Evolutionary conservation across 2,888 invertebrate genomes (phyloP).

Genomic region (Sinohyriopsis cumingii): DNA sequence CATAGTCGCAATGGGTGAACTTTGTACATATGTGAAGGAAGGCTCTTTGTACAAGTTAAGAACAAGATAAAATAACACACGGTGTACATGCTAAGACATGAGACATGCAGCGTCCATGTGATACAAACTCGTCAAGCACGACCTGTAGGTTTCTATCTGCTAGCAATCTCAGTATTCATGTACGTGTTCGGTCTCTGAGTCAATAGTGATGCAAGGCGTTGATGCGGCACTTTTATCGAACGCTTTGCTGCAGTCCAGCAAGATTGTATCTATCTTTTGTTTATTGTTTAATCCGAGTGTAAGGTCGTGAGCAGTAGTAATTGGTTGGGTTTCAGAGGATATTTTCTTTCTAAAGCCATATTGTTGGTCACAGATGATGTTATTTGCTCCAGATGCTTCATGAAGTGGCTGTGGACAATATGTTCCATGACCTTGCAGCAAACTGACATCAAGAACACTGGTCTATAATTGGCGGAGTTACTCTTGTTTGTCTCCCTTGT

Average conservation of each 20-base stretch:
- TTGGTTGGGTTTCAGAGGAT: constrained; percentile 29
- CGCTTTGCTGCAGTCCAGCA: constrained; percentile 31
- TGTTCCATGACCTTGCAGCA: constrained; percentile 33
- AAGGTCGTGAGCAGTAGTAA: constrained; percentile 17
- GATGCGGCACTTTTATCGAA: constrained; percentile 3
- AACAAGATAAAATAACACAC: too few species aligned
- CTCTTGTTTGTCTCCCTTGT: constrained; percentile 25
- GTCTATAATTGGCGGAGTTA: constrained; percentile 30
- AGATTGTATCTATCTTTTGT: constrained; percentile 22
- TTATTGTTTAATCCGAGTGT: constrained; percentile 12
- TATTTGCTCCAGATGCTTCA: constrained; percentile 14
- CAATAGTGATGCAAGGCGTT: constrained; percentile 15
- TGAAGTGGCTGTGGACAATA: constrained; percentile 19
- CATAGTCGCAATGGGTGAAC: too few species aligned
- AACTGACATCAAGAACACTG: constrained; percentile 29
- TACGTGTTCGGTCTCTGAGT: constrained; percentile 8
- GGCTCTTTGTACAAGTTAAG: too few species aligned
- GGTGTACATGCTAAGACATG: too few species aligned
- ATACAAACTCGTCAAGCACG: constrained; percentile 14
- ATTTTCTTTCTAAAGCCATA: constrained; percentile 24
- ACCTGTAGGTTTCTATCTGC: constrained; percentile 18
- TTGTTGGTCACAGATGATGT: constrained; percentile 24
- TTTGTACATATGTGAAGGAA: too few species aligned
- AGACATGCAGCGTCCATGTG: not conserved
- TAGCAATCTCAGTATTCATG: constrained; percentile 22